phyloP scores from a whole-genome alignment of 2,888 invertebrate species.

The Octonoba sinensis region DNA sequence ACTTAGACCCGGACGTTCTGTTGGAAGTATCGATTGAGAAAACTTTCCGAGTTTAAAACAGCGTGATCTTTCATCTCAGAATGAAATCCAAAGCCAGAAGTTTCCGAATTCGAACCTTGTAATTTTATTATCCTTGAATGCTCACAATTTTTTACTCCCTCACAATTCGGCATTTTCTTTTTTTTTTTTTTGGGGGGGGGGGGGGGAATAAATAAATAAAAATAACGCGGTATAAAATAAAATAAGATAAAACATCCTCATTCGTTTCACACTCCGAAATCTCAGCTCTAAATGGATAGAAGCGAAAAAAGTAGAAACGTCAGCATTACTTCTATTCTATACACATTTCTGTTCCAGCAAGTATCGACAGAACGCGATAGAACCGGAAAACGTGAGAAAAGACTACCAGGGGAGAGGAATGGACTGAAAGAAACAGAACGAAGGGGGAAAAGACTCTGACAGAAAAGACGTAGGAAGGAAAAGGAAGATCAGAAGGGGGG shows the following conservation, averaged over 20 bases:
- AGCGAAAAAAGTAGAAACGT: slow-evolving; percentile 30
- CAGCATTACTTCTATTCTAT: slow-evolving; percentile 51
- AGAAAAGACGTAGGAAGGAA: slow-evolving; percentile 9
- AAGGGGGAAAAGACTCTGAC: slow-evolving; percentile 34
- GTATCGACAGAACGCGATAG: slow-evolving; percentile 50
- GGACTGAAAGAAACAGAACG: slow-evolving; percentile 28
- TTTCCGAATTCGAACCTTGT: no score
- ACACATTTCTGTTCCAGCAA: slow-evolving; percentile 46
- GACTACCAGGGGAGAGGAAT: slow-evolving; percentile 31
- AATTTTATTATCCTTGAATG: no score
- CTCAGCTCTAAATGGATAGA: background rate
- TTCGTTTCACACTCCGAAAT: slow-evolving; percentile 4
- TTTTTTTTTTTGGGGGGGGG: no score
- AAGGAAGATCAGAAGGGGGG: slow-evolving; percentile 4
- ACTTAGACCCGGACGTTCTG: no score
- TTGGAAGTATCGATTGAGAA: no score
- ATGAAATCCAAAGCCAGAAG: no score
- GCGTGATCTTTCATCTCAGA: no score
- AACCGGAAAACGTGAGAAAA: slow-evolving; percentile 47
- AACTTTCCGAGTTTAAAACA: no score
- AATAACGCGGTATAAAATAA: no score
- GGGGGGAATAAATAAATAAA: no score
- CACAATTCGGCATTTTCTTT: no score
- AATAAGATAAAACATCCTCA: slow-evolving; percentile 11
- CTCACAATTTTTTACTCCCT: no score